A percentile compares a stretch with the other conserved stretches of the same genome.
Evolutionary conservation across 2,888 invertebrate genomes (phyloP).

Genomic region (Agrochola lota): DNA sequence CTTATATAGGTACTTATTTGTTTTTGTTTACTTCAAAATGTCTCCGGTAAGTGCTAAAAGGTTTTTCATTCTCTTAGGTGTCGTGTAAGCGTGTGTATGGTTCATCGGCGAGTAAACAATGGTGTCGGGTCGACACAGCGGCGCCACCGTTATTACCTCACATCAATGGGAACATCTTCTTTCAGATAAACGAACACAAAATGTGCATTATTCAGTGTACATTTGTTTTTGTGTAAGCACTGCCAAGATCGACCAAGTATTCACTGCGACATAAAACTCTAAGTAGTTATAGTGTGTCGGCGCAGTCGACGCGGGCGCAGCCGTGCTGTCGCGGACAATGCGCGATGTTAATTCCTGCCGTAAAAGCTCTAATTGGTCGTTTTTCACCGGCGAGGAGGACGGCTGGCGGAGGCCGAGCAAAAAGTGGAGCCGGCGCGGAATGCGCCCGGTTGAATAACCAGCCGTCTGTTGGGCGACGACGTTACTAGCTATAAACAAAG

Average conservation of each 20-base stretch:
- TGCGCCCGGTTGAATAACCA: conserved; percentile 90
- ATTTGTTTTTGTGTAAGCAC: conserved; percentile 71
- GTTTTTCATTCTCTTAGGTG: conserved; percentile 67
- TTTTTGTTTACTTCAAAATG: conserved; percentile 42
- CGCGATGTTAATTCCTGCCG: conserved; percentile 85
- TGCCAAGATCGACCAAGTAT: conserved; percentile 72
- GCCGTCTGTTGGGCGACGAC: conserved; percentile 81
- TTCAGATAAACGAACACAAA: conserved; percentile 77
- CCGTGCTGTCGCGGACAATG: conserved; percentile 76
- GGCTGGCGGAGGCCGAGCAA: conserved; percentile 81
- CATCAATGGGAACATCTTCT: conserved; percentile 76
- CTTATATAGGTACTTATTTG: background rate
- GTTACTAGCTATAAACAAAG: conserved; percentile 87
- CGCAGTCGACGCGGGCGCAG: conserved; percentile 44
- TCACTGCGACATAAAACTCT: conserved; percentile 68
- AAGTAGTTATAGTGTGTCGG: conserved; percentile 52
- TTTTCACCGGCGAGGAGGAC: conserved; percentile 75
- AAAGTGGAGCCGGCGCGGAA: conserved; percentile 89
- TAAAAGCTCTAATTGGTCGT: conserved; percentile 88
- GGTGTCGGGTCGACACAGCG: conserved; percentile 73
- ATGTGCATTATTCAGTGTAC: conserved; percentile 74
- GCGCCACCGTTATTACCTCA: conserved; percentile 83
- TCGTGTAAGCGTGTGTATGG: conserved; percentile 59
- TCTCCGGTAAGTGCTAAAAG: conserved; percentile 66
- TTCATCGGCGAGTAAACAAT: conserved; percentile 75